These are phyloP conservation scores for Solenopsis fugax DNA, from an alignment of 1,140 invertebrate genomes.

Conservation along the genomic window DNA sequence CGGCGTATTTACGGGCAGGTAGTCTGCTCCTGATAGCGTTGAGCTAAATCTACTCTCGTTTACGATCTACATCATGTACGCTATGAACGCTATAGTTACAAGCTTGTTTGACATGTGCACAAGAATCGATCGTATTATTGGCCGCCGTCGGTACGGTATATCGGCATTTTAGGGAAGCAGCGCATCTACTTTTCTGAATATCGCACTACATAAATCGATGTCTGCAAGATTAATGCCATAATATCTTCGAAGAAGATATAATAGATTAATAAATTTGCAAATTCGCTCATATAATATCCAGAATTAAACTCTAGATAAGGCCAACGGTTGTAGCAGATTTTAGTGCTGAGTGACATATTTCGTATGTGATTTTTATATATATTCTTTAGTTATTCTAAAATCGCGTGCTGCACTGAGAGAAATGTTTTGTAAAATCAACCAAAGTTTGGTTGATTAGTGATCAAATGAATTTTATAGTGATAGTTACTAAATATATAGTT, in stretches of 20 bases:
- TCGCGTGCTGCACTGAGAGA: too few species aligned
- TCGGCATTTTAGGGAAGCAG: constrained; percentile 15
- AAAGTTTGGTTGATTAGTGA: too few species aligned
- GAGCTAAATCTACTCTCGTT: constrained; percentile 15
- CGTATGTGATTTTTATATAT: too few species aligned
- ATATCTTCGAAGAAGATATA: constrained; percentile 15
- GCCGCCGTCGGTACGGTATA: background rate
- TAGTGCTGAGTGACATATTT: too few species aligned
- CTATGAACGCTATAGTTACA: constrained; percentile 20
- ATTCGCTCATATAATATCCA: background rate
- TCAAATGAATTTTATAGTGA: too few species aligned
- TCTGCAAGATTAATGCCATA: constrained; percentile 31
- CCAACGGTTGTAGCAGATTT: too few species aligned
- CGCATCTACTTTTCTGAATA: constrained; percentile 41
- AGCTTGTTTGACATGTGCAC: constrained; percentile 25
- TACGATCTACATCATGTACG: constrained; percentile 22
- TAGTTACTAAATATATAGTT: too few species aligned
- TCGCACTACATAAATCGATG: constrained; percentile 40
- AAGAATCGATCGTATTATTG: constrained; percentile 53
- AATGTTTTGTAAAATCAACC: too few species aligned
- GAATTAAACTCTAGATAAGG: too few species aligned
- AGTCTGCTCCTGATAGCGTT: constrained; percentile 44
- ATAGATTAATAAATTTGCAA: background rate
- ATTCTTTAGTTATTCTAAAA: too few species aligned
- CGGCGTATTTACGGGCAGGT: constrained; percentile 59